Percentiles rank a stretch among this genome's conserved stretches.
Evolutionary conservation across 2,888 invertebrate genomes (phyloP).

Genomic region (Pteria penguin): DNA sequence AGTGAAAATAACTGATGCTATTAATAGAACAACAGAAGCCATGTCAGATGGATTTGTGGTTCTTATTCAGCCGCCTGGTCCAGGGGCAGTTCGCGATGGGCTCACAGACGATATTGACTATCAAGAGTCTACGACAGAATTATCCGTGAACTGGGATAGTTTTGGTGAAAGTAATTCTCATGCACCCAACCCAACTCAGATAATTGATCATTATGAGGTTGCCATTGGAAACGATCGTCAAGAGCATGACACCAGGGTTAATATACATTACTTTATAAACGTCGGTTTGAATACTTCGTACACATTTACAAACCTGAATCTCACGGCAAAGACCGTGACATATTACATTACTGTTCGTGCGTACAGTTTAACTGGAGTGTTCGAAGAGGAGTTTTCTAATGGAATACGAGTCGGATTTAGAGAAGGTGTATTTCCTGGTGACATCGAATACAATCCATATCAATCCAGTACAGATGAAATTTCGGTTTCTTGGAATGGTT

Average conservation of each 20-base stretch:
- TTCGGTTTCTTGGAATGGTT: conserved; percentile 40
- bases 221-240: conserved; percentile 37
- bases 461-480: conserved; percentile 18
- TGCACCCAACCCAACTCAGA: conserved; percentile 34
- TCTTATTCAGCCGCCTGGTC: conserved; percentile 39
- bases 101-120: conserved; percentile 43
- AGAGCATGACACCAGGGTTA: conserved; percentile 27
- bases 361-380: conserved; percentile 46
- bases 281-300: conserved; percentile 34
- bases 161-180: conserved; percentile 38
- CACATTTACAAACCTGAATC: conserved; percentile 40
- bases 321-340: conserved; percentile 31
- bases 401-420: conserved; percentile 46
- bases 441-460: conserved; percentile 2
- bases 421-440: conserved; percentile 22
- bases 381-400: conserved; percentile 46
- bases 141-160: conserved; percentile 53
- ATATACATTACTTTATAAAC: conserved; percentile 39
- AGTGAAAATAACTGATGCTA: conserved; percentile 41
- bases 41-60: conserved; percentile 50
- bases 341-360: conserved; percentile 56
- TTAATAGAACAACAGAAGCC: conserved; percentile 37
- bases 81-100: conserved; percentile 47
- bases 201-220: conserved; percentile 43
- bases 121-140: conserved; percentile 32